Percentiles rank a stretch among this genome's conserved stretches.
These are phyloP conservation scores for Deilephila elpenor DNA, from an alignment of 2,888 invertebrate species.

Conservation along the genomic window DNA sequence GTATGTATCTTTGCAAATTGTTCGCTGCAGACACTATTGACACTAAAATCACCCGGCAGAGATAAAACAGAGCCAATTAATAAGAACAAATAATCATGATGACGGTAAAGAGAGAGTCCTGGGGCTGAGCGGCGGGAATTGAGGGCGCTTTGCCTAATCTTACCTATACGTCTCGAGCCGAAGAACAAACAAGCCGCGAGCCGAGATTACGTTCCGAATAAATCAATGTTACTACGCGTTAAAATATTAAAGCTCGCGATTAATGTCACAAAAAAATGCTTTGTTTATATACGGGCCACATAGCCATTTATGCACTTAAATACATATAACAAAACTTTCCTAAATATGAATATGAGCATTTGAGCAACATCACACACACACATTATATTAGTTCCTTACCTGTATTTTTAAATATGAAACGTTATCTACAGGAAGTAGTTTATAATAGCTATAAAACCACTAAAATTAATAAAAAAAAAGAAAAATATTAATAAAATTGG, in stretches of 20 bases:
- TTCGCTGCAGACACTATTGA: not conserved
- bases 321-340: not conserved
- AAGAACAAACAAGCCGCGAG: conserved; percentile 82
- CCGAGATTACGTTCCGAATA: conserved; percentile 81
- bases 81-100: conserved; percentile 58
- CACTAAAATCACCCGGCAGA: conserved; percentile 28
- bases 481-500: not conserved
- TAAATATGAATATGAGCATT: too few relatives aligned
- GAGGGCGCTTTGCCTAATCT: conserved; percentile 73
- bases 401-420: too few relatives aligned
- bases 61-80: conserved; percentile 59
- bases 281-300: not conserved
- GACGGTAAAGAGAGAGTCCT: conserved; percentile 57
- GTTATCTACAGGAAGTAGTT: too few relatives aligned
- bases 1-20: conserved; percentile 35
- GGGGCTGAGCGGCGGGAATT: conserved; percentile 56
- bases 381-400: not conserved
- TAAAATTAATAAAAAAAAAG: too few relatives aligned
- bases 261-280: conserved; percentile 73
- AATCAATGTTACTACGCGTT: conserved; percentile 84
- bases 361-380: too few relatives aligned
- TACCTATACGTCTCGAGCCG: conserved; percentile 80
- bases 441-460: too few relatives aligned
- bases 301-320: too few relatives aligned
- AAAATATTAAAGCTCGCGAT: conserved; percentile 84